Evolutionary conservation across 2,888 invertebrate species (phyloP).

Genomic region (Carterocephalus palaemon): DNA sequence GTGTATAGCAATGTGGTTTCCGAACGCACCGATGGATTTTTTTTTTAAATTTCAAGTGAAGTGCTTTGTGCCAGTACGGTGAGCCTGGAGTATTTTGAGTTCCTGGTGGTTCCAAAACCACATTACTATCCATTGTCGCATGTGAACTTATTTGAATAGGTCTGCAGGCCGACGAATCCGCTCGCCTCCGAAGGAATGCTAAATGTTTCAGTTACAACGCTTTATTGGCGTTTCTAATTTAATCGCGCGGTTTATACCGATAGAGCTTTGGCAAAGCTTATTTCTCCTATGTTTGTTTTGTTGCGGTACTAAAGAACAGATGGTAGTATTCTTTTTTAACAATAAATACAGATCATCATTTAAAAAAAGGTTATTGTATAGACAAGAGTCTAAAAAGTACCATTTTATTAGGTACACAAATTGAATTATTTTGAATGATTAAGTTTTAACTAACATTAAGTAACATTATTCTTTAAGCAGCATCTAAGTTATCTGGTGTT

Average conservation of each 20-base stretch:
- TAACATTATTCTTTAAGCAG: too few relatives aligned
- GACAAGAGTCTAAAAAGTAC: too few relatives aligned
- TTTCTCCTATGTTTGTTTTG: too few relatives aligned
- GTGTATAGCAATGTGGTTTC: constrained; percentile 67
- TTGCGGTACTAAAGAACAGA: too few relatives aligned
- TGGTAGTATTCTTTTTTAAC: too few relatives aligned
- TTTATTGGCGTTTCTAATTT: constrained; percentile 7
- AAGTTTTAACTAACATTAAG: too few relatives aligned
- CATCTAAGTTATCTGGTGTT: too few relatives aligned
- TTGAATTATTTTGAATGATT: too few relatives aligned
- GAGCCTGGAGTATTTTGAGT: constrained; percentile 30
- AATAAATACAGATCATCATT: too few relatives aligned
- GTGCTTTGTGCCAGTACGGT: constrained; percentile 30
- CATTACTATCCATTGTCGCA: constrained; percentile 61
- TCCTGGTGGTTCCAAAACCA: constrained; percentile 65
- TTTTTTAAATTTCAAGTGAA: constrained; percentile 28
- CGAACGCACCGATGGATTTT: constrained; percentile 58
- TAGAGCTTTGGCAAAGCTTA: too few relatives aligned
- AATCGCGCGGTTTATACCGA: constrained; percentile 18
- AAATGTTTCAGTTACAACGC: constrained; percentile 8
- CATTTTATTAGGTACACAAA: too few relatives aligned
- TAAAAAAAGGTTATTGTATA: too few relatives aligned
- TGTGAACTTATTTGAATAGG: constrained; percentile 41
- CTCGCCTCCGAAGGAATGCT: constrained; percentile 9
- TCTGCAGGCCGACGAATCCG: constrained; percentile 1